phyloP scores from a whole-genome alignment of 2,888 invertebrate species.

The Acanthosoma haemorrhoidale region DNA sequence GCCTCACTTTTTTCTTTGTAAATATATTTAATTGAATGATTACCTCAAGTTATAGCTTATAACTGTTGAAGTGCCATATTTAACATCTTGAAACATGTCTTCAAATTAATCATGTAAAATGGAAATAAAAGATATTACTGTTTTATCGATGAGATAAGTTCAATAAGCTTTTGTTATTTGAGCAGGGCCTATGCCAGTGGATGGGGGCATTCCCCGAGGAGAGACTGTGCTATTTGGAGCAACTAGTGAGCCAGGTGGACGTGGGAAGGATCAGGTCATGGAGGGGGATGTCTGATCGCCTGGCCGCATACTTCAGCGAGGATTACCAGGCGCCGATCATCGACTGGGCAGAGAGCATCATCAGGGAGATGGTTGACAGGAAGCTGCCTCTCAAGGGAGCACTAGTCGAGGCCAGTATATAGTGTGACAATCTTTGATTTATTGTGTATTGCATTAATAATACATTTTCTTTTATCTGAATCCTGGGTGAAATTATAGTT shows the following conservation, averaged over 20 bases:
- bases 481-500: not conserved
- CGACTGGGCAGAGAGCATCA: not conserved
- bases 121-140: no score
- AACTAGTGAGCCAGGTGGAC: conserved; percentile 1
- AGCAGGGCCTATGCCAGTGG: conserved; percentile 13
- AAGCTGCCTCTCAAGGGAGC: not conserved
- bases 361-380: not conserved
- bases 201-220: not conserved
- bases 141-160: no score
- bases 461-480: not conserved
- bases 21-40: no score
- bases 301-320: not conserved
- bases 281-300: conserved; percentile 9
- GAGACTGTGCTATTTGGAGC: not conserved
- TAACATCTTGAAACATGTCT: no score
- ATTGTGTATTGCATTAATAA: no score
- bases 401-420: not conserved
- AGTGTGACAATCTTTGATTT: no score
- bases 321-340: not conserved
- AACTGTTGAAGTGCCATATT: no score
- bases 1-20: no score
- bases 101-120: no score
- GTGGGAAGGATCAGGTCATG: not conserved
- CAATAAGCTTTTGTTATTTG: not conserved
- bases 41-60: no score